Base-by-base conservation (phyloP, 1,140 invertebrate genomes). In the Megalopta genalis region DNA sequence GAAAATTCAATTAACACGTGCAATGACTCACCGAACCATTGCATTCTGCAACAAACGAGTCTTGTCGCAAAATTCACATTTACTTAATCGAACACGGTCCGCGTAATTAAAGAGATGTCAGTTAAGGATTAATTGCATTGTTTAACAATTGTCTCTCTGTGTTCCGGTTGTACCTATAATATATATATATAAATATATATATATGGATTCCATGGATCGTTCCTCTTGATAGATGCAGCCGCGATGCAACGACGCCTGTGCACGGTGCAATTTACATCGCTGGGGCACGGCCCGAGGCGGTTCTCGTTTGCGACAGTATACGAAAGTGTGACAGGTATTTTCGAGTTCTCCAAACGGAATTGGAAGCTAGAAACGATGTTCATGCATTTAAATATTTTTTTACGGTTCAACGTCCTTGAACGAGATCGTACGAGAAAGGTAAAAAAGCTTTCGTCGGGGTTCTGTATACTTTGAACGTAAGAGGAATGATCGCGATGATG, bases 61-160 rank as follows among this genome's bases (percentile, higher is more conserved):
- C n/a, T n/a, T n/a, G n/a, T n/a, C n/a, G n/a, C n/a, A n/a, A n/a
- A n/a, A n/a, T n/a, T n/a, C n/a, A n/a, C n/a, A n/a, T n/a, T n/a
- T n/a, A n/a, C n/a, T n/a, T n/a, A n/a, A n/a, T n/a, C n/a, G 14
- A 12, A 46, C 10, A 14, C 25, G 16, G 18, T 32, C 32, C 32
- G 18, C 0, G 10, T 2, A 73, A 32, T 6, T 7, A 54, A 59
- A 0, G 25, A 10, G 42, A 1, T 23, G 63, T 72, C 80, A 85
- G 80, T 79, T 39, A 46, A 72, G 76, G 72, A 75, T 85, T 69
- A 77, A 42, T 64, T 25, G 65, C 67, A 71, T 84, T 84, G 68
- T 84, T 87, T 86, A 86, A 79, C 66, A 65, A 86, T 84, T 86
- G 67, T 87, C 82, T 82, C 80, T 87, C 80, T 87, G 66, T 86